Evolutionary conservation across 2,888 invertebrate species (phyloP), one percentile per base, ranked within the genome.

Genomic region (Rutpela maculata): DNA sequence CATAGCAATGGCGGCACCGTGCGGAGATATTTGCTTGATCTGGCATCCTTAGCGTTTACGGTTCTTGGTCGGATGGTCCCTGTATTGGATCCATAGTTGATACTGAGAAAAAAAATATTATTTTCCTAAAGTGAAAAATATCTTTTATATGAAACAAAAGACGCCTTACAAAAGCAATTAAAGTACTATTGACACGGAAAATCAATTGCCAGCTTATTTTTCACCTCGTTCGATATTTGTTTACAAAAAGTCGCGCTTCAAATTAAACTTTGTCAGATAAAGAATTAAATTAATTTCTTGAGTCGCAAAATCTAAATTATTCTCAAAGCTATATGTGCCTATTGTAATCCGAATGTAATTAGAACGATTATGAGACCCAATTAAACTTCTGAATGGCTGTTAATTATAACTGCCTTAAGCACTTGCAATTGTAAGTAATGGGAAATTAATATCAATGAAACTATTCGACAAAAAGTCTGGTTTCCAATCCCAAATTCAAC

Each of bases 371-470:
- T n/a, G n/a, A 50, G 15, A n/a, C 50, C 50, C 50, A 50, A 50
- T 50, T 50, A n/a, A 50, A 50, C 15, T n/a, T 50, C 43, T 15
- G 43, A 43, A 15, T 50, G 50, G n/a, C n/a, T 1, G 50, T 50
- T 50, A 50, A 50, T 50, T 50, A 66, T 10, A 19, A 43, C 15
- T 5, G 38, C 19, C 15, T 67, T 50, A 43, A 50, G 43, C 50
- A 19, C 43, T 67, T 50, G 50, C 43, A 67, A 65, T 65, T 65
- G 38, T 38, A 38, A 65, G 55, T 12, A 22, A 17, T 55, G 22
- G 9, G 22, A 19, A 55, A 67, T 67, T 56, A 68, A 68, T 55
- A 7, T 22, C 19, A 68, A 68, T 55, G 26, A 55, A 68, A 68
- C 55, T 17, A 56, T 55, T 22, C 56, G 19, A 6, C 50, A 62